These are phyloP conservation scores for Oscheius sp. DNA, from an alignment of 2,888 invertebrate species.

Conservation along the genomic window DNA sequence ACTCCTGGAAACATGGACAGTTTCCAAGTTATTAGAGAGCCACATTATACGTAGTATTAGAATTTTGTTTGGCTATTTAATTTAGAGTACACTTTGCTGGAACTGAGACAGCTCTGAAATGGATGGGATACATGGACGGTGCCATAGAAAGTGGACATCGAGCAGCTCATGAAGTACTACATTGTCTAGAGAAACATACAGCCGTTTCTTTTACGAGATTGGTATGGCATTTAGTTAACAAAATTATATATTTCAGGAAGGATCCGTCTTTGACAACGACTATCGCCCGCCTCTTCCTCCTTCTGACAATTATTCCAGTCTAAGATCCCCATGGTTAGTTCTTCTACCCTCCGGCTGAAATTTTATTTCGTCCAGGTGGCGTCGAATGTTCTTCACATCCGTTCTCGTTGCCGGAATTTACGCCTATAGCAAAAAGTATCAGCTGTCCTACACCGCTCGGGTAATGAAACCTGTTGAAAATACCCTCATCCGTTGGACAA, in stretches of 20 bases:
- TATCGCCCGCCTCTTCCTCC: slow-evolving; percentile 26
- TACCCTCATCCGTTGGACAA: slow-evolving; percentile 31
- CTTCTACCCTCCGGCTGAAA: not conserved
- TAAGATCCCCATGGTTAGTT: slow-evolving; percentile 23
- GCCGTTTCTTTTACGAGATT: slow-evolving; percentile 41
- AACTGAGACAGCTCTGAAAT: slow-evolving; percentile 73
- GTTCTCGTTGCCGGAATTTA: slow-evolving; percentile 47
- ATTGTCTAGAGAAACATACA: slow-evolving; percentile 41
- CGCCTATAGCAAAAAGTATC: slow-evolving; percentile 49
- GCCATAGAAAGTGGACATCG: slow-evolving; percentile 69
- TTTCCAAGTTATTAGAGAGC: slow-evolving; percentile 48
- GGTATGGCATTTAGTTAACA: slow-evolving; percentile 19
- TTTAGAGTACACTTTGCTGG: slow-evolving; percentile 72
- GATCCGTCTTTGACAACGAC: slow-evolving; percentile 31
- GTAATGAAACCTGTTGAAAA: slow-evolving; percentile 45
- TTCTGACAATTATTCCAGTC: slow-evolving; percentile 8
- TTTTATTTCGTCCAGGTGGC: slow-evolving; percentile 31
- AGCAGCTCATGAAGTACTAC: slow-evolving; percentile 48
- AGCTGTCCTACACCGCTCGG: slow-evolving; percentile 44
- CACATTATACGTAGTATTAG: slow-evolving; percentile 45
- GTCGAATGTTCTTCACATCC: slow-evolving; percentile 44
- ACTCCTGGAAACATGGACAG: slow-evolving; percentile 70
- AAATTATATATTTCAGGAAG: slow-evolving; percentile 9
- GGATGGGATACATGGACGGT: slow-evolving; percentile 74
- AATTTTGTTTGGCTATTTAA: not conserved